Evolutionary conservation across 2,797 vertebrate genomes (phyloP).

Genomic region (Amphiprion clarkii): DNA sequence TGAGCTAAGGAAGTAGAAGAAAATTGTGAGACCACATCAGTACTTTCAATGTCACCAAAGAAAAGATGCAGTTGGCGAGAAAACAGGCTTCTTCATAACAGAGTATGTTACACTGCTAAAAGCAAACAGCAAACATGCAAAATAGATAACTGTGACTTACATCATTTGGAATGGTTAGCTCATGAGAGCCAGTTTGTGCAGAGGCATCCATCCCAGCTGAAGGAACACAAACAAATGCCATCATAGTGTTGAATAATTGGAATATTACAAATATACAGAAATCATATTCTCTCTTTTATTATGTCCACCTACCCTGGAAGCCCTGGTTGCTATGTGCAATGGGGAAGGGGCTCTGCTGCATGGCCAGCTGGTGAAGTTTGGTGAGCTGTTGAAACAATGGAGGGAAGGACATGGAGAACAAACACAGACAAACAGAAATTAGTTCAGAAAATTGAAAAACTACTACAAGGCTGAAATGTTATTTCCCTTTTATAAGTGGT

Average conservation of each 20-base stretch:
- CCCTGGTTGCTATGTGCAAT: constrained; percentile 94
- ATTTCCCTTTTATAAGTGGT: constrained; percentile 49
- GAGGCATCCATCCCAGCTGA: constrained; percentile 95
- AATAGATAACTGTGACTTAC: constrained; percentile 81
- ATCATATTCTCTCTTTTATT: constrained; percentile 22
- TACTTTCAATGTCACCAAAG: background rate
- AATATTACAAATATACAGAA: constrained; percentile 40
- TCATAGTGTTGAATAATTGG: constrained; percentile 27
- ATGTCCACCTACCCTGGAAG: constrained; percentile 86
- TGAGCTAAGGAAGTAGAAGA: constrained; percentile 83
- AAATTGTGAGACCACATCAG: background rate
- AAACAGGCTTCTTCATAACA: background rate
- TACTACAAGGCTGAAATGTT: constrained; percentile 41
- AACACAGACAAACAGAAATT: constrained; percentile 40
- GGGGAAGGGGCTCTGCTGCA: constrained; percentile 96
- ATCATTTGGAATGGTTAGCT: constrained; percentile 99
- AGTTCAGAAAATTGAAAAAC: constrained; percentile 23
- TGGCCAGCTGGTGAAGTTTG: constrained; percentile 98
- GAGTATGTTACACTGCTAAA: background rate
- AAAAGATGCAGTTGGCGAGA: background rate
- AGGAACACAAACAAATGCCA: constrained; percentile 63
- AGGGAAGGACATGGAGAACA: constrained; percentile 18
- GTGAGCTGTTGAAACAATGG: constrained; percentile 86
- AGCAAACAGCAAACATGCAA: background rate
- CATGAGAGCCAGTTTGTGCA: constrained; percentile 96